These are phyloP conservation scores for Cervus canadensis DNA, from an alignment of 2,113 vertebrate genomes.

Conservation along the genomic window DNA sequence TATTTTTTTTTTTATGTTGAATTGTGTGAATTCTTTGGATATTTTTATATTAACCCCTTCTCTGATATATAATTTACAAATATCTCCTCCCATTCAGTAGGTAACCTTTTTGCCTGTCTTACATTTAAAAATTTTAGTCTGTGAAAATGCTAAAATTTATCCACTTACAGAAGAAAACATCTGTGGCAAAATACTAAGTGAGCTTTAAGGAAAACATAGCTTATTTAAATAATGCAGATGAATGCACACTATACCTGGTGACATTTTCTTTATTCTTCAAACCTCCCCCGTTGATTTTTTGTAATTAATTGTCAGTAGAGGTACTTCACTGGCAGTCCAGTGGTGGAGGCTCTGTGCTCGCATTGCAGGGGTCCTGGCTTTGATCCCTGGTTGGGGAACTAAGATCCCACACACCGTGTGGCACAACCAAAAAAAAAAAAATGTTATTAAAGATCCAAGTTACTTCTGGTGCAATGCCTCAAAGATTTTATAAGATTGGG, in stretches of 20 bases:
- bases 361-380: neutral
- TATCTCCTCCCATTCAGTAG: neutral
- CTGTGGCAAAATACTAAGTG: constrained; percentile 15
- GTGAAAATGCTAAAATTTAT: neutral
- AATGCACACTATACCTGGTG: neutral
- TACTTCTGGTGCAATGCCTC: neutral
- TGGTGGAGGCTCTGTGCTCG: neutral
- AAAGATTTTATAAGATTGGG: neutral
- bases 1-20: neutral
- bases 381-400: neutral
- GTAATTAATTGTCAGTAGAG: constrained; percentile 24
- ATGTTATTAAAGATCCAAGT: neutral
- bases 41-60: neutral
- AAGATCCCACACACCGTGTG: neutral
- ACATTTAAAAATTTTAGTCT: neutral
- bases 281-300: neutral
- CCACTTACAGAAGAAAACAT: constrained; percentile 5
- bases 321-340: neutral
- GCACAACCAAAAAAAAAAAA: neutral
- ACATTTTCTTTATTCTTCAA: neutral
- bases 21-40: neutral
- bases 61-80: neutral
- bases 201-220: neutral
- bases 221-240: neutral
- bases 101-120: neutral